Base-by-base conservation (phyloP, 2,888 invertebrate genomes). In the Lasioglossum leucozonium region DNA sequence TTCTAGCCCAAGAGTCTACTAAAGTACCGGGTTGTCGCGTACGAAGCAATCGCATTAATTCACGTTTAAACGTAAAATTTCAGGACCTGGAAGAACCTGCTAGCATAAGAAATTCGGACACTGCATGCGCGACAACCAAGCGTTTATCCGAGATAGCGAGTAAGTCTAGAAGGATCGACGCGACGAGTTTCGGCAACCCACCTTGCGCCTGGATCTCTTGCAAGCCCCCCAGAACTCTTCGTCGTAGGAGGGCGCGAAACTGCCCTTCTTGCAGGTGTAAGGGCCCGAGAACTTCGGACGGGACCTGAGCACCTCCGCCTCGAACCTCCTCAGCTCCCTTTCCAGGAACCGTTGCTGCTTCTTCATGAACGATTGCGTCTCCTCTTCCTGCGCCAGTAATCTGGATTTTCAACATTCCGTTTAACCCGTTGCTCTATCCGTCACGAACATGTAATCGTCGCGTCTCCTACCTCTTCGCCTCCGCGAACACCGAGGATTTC, bases 301-400 rank as follows among this genome's bases (percentile, higher is more conserved):
- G 6, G 87, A 82, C 26, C 78, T 89, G 22, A 67, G 65, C 26
- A 93, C 84, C 5, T 90, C 89, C 72, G 86, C 88, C 75, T 94
- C 90, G 77, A 94, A 94, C 81, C 87, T 93, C 47, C 87, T 89
- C 42, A 94, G 82, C 84, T 94, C 93, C 2, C 81, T 84, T 65
- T 93, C 89, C 10, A 94, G 72, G 26, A 91, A 84, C 37, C 90
- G 87, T 72, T 93, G 87, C 67, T 93, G 92, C 22, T 88, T 91
- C 65, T 91, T 91, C 72, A 88, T 84, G n/a, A 89, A 88, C 2
- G 89, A 67, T 51, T 89, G 87, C 30, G 75, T 84, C 13, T 82
- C 87, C 81, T 93, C 90, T 26, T 93, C 90, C 71, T 91, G 87
- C n/a, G 87, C 81, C 34, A 91, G 58, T 71, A 88, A 79, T 82